phyloP scores from a whole-genome alignment of 2,113 vertebrate genomes.

The Pelecanus crispus region DNA sequence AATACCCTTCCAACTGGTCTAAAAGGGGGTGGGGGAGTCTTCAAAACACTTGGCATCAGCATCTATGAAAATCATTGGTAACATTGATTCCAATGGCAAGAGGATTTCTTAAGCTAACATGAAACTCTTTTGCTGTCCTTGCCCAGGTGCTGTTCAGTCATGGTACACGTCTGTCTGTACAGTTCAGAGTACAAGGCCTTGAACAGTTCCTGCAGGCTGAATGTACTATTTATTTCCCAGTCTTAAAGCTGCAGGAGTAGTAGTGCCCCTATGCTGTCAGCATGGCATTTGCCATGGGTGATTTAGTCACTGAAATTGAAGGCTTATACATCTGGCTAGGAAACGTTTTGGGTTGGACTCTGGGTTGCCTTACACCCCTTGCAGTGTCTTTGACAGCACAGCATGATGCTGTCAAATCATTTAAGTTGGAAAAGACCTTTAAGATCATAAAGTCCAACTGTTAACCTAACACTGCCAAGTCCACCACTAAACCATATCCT shows the following conservation, averaged over 20 bases:
- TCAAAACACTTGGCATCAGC: neutral
- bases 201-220: neutral
- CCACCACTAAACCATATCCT: too few species aligned
- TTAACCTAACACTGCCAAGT: too few species aligned
- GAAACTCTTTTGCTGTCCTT: neutral
- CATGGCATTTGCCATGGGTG: rapidly evolving
- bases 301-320: neutral
- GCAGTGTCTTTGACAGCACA: neutral
- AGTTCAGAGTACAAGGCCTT: neutral
- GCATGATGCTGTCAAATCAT: too few species aligned
- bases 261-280: neutral
- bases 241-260: neutral
- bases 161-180: neutral
- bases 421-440: too few species aligned
- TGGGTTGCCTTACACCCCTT: neutral
- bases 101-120: neutral
- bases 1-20: neutral
- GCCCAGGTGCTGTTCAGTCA: neutral
- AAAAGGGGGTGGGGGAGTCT: neutral
- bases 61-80: neutral
- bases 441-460: too few species aligned
- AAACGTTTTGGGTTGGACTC: too few species aligned
- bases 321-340: too few species aligned
- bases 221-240: neutral
- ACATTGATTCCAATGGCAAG: rapidly evolving